Evolutionary conservation across 2,888 invertebrate genomes (phyloP).

Genomic region (Chirona hameri): DNA sequence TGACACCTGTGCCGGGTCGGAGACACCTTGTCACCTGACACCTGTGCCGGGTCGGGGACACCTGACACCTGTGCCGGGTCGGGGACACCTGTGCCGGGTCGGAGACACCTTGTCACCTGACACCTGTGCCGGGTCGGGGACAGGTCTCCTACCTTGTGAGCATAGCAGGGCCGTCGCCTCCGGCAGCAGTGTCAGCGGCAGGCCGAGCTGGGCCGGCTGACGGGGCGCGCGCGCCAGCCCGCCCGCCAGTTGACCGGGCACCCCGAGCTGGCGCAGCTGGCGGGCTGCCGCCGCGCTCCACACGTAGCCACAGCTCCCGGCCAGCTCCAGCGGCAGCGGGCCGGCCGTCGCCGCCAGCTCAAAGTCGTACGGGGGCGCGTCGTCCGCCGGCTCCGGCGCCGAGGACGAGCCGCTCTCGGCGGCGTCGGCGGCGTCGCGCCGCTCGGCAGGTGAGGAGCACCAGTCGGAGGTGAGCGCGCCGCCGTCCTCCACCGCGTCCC

Average conservation of each 20-base stretch:
- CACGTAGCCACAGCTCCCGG: not conserved
- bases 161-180: not conserved
- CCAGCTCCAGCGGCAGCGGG: not conserved
- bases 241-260: not conserved
- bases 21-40: too few species aligned
- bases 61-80: too few species aligned
- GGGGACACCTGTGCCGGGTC: too few species aligned
- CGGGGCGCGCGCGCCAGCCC: conserved; percentile 1
- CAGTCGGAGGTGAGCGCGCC: not conserved
- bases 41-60: too few species aligned
- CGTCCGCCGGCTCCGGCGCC: too few species aligned
- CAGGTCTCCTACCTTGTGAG: not conserved
- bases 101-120: too few species aligned
- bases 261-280: not conserved
- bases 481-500: not conserved
- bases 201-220: not conserved
- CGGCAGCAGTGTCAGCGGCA: conserved; percentile 10
- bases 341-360: not conserved
- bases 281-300: not conserved
- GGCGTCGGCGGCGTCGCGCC: too few species aligned
- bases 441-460: not conserved
- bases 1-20: too few species aligned
- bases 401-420: too few species aligned
- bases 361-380: not conserved
- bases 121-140: too few species aligned